Conservation (phyloP, 2,888 invertebrate species). For the Coenonympha glycerion region DNA sequence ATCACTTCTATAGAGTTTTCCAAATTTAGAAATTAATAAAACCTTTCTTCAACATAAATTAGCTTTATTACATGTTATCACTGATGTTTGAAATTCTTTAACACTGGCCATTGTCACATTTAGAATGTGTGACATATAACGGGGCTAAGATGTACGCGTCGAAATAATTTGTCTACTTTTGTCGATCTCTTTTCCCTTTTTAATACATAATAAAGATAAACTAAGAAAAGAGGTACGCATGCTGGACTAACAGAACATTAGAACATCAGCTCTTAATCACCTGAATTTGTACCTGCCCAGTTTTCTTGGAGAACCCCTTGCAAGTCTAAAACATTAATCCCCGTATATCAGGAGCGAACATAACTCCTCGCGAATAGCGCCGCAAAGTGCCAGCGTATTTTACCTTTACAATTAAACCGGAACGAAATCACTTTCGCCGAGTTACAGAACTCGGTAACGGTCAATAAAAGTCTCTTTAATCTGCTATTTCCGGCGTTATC, state of each 20-base stretch:
- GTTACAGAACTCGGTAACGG: constrained; percentile 49
- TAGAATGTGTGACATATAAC: too few relatives aligned
- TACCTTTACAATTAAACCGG: constrained; percentile 26
- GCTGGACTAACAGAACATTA: neutral
- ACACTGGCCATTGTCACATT: too few relatives aligned
- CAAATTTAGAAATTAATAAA: too few relatives aligned
- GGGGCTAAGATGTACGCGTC: too few relatives aligned
- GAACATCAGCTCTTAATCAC: neutral
- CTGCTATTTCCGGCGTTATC: constrained; percentile 50
- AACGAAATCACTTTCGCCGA: constrained; percentile 41
- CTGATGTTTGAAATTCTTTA: too few relatives aligned
- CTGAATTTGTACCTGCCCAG: neutral
- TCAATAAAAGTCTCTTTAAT: constrained; percentile 60
- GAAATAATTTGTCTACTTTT: too few relatives aligned
- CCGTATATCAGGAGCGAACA: constrained; percentile 18
- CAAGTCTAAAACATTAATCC: constrained; percentile 18
- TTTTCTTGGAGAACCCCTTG: neutral
- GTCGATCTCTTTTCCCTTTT: too few relatives aligned
- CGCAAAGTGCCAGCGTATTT: constrained; percentile 23
- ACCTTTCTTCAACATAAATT: too few relatives aligned
- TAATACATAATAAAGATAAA: too few relatives aligned
- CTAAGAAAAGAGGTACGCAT: too few relatives aligned
- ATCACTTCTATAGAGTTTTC: too few relatives aligned
- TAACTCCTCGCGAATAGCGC: constrained; percentile 18
- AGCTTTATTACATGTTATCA: too few relatives aligned